Conservation (phyloP, 2,888 invertebrate species). For the Apamea monoglypha region DNA sequence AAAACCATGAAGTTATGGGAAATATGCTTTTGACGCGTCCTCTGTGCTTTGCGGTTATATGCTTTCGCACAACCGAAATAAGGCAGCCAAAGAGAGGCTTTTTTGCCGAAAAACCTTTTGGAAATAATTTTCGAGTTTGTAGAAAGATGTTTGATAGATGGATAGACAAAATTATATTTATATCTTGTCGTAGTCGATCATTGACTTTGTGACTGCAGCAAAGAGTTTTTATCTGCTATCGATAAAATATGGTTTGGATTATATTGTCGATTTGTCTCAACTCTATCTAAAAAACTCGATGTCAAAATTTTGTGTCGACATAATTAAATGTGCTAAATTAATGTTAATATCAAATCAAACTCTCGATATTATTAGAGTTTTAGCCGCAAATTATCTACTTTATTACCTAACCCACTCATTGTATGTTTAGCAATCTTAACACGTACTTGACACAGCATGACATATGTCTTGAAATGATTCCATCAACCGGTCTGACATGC, state of each 20-base stretch:
- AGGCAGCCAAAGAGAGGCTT: slow-evolving; percentile 45
- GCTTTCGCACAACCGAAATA: slow-evolving; percentile 70
- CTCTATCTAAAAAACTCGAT: slow-evolving; percentile 38
- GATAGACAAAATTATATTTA: background rate
- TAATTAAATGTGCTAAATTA: slow-evolving; percentile 52
- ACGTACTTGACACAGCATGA: slow-evolving; percentile 3
- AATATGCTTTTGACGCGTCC: slow-evolving; percentile 70
- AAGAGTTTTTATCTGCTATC: background rate
- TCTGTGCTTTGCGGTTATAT: slow-evolving; percentile 77
- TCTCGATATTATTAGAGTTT: slow-evolving; percentile 32
- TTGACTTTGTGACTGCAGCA: background rate
- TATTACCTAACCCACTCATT: slow-evolving; percentile 68
- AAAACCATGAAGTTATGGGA: slow-evolving; percentile 68
- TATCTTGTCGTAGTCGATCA: background rate
- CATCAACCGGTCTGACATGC: background rate
- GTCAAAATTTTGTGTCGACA: slow-evolving; percentile 31
- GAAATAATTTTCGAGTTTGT: slow-evolving; percentile 40
- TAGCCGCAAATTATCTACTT: slow-evolving; percentile 51
- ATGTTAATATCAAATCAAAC: slow-evolving; percentile 35
- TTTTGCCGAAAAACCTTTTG: slow-evolving; percentile 22
- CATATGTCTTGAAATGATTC: background rate
- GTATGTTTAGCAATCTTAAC: slow-evolving; percentile 55
- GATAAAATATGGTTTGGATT: background rate
- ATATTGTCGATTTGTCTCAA: background rate
- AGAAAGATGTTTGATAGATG: slow-evolving; percentile 9